These are phyloP conservation scores for Tauraco hartlaubi DNA, from an alignment of 2,797 vertebrate genomes.

Conservation along the genomic window DNA sequence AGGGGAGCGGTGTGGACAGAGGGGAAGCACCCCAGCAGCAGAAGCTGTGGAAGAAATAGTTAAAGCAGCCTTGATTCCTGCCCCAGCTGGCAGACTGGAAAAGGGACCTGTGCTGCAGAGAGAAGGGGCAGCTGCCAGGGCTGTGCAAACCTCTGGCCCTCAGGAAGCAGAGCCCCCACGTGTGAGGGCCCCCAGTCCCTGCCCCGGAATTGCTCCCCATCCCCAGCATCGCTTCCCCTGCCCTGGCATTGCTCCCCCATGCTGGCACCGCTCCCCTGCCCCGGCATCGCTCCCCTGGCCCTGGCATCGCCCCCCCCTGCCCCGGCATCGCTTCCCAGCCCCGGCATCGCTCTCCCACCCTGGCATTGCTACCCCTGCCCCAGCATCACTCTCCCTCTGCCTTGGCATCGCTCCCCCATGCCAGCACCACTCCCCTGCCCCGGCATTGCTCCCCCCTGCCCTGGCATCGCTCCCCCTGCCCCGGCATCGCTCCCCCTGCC, in stretches of 20 bases:
- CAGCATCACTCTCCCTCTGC: too few relatives aligned
- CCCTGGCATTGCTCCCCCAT: too few relatives aligned
- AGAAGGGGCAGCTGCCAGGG: background rate
- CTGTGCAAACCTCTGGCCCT: background rate
- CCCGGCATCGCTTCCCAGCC: too few relatives aligned
- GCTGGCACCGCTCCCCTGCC: too few relatives aligned
- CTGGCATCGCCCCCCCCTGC: background rate
- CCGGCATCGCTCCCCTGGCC: too few relatives aligned
- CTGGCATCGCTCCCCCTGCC: background rate
- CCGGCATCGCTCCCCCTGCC: background rate
- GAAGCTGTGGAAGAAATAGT: background rate
- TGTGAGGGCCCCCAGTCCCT: background rate
- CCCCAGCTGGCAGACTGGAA: background rate
- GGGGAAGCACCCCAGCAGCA: too few relatives aligned
- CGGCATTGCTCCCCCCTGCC: background rate
- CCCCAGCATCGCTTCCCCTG: background rate
- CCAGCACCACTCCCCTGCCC: background rate
- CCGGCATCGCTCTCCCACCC: too few relatives aligned
- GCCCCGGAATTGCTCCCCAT: background rate
- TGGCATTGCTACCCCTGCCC: background rate
- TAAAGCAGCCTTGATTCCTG: background rate
- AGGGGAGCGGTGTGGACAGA: background rate
- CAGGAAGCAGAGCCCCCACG: background rate
- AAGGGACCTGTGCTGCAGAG: background rate
- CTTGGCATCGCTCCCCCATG: background rate